Evolutionary conservation across 2,888 invertebrate genomes (phyloP).

Genomic region (Daptonema setosum): DNA sequence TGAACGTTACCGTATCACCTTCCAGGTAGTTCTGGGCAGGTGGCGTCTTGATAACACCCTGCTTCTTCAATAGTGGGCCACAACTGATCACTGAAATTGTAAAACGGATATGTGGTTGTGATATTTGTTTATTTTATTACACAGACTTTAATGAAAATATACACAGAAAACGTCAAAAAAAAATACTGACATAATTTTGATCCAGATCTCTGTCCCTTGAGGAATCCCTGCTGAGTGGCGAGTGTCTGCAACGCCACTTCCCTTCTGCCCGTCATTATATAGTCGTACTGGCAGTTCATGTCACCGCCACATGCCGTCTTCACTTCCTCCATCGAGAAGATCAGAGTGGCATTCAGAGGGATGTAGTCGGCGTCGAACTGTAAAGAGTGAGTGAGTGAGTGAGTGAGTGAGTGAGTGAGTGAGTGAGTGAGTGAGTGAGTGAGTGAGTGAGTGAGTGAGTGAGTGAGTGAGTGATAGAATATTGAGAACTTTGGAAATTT

Average conservation of each 20-base stretch:
- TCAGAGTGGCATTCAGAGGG: constrained; percentile 15
- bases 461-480: no score
- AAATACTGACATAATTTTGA: constrained; percentile 12
- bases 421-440: no score
- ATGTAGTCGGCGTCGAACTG: constrained; percentile 14
- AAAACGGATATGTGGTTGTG: no score
- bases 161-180: no score
- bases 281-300: constrained; percentile 17
- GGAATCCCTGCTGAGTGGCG: constrained; percentile 8
- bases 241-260: constrained; percentile 10
- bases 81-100: constrained; percentile 17
- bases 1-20: constrained; percentile 15
- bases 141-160: no score
- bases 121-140: no score
- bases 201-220: constrained; percentile 11
- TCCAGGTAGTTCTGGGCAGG: constrained; percentile 16
- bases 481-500: no score
- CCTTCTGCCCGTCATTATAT: constrained; percentile 14
- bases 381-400: no score
- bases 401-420: no score
- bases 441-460: no score
- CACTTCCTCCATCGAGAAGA: constrained; percentile 16
- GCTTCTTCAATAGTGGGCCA: constrained; percentile 16
- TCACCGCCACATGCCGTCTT: constrained; percentile 11
- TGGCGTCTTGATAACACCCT: constrained; percentile 17